Evolutionary conservation across 2,888 invertebrate genomes (phyloP), one percentile per base, ranked within the genome.

Genomic region (Lottia scabra): DNA sequence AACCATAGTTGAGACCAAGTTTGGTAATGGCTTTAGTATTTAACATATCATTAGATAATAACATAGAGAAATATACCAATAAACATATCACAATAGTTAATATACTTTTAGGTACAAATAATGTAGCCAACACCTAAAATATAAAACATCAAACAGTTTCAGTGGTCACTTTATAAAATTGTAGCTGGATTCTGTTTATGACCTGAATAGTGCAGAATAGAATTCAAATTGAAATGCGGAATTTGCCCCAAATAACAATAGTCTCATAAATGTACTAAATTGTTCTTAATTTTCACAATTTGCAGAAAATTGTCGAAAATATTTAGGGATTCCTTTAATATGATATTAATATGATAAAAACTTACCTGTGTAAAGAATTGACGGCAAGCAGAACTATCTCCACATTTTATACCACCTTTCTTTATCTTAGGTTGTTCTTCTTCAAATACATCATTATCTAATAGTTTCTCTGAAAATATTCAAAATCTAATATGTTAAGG

Each of bases 41-140:
- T 71, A 85, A 72, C 67, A 83, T 80, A 68, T 82, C 79, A 62
- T 79, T 74, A 8, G 83, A 79, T 62, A 81, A 64, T 46, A 81
- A 73, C 1, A 83, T 79, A n/a, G 84, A 72, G 19, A 83, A 78
- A 62, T 82, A 79, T 43, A 85, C 74, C 74, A 85, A 70, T 45
- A 85, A 63, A 68, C 79, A 79, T 38, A 83, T 78, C 68, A 84
- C 81, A 30, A 87, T 79, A 15, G 87, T 84, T 38, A 83, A 81
- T 23, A 85, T 85, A 68, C 86, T 79, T 75, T 88, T 88, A 0
- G 88, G 88, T 38, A 88, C 81, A 72, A 87, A 87, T 66, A 85
- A 82, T 16, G 87, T 87, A 16, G 84, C 85, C 74, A 88, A 81
- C 5, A 84, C 77, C 88, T 88, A 82, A 10, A 80, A 80, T 26